Percentiles rank a stretch among this genome's conserved stretches.
phyloP scores from a whole-genome alignment of 2,113 vertebrate genomes.

The Pagrus major region DNA sequence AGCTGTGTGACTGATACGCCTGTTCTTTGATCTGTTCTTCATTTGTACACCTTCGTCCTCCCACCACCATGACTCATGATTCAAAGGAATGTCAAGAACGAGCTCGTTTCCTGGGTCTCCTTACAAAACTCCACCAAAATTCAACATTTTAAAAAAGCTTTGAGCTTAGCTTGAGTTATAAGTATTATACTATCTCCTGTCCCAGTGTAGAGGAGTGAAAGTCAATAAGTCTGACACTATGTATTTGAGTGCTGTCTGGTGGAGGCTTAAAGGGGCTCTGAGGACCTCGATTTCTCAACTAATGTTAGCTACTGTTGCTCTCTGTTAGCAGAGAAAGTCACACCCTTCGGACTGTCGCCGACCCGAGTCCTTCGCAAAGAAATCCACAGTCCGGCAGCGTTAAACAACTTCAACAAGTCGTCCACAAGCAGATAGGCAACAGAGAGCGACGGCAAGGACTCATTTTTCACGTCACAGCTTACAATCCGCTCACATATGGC shows the following conservation, averaged over 20 bases:
- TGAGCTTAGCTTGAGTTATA: background rate
- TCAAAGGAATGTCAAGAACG: constrained; percentile 4
- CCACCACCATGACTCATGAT: constrained; percentile 45
- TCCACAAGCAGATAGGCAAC: too few species aligned
- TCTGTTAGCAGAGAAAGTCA: too few species aligned
- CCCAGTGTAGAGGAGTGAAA: background rate
- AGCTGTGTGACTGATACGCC: constrained; percentile 45
- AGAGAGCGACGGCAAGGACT: too few species aligned
- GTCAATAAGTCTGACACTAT: background rate
- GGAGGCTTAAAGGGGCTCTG: background rate
- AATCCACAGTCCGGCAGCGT: too few species aligned
- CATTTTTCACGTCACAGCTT: too few species aligned
- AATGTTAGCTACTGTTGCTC: too few species aligned
- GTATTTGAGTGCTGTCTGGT: background rate
- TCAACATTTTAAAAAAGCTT: background rate
- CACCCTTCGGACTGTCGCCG: too few species aligned
- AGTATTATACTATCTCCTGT: background rate
- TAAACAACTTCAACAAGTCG: too few species aligned
- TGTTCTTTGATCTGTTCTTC: constrained; percentile 57
- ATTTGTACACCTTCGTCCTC: constrained; percentile 46
- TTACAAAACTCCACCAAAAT: background rate
- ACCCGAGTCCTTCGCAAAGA: too few species aligned
- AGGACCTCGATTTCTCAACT: too few species aligned
- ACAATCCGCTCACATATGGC: too few species aligned
- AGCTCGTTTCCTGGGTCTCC: background rate